phyloP scores from a whole-genome alignment of 2,888 invertebrate genomes.

The Thumatha senex region DNA sequence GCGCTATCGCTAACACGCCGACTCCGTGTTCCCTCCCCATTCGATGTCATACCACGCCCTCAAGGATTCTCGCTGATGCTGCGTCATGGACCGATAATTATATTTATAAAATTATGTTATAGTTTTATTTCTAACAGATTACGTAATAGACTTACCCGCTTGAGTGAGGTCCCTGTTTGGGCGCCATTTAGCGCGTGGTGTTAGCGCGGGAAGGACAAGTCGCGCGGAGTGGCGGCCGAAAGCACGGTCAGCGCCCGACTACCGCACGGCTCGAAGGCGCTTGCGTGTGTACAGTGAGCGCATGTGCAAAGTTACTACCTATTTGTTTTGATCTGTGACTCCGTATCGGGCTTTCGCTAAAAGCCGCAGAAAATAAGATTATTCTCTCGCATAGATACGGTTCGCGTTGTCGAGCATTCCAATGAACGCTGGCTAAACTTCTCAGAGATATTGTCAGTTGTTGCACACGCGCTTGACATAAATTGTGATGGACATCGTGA shows the following conservation, averaged over 20 bases:
- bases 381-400: constrained; percentile 64
- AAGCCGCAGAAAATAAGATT: constrained; percentile 74
- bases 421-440: constrained; percentile 56
- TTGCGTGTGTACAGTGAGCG: constrained; percentile 61
- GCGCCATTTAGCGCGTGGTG: constrained; percentile 79
- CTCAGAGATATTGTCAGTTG: constrained; percentile 53
- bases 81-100: constrained; percentile 53
- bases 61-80: constrained; percentile 57
- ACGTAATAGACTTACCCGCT: constrained; percentile 70
- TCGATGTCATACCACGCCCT: constrained; percentile 73
- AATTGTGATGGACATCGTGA: constrained; percentile 45
- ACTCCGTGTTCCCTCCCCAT: constrained; percentile 57
- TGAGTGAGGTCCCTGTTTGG: constrained; percentile 68
- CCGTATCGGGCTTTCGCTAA: constrained; percentile 48
- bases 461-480: constrained; percentile 55
- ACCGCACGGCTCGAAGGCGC: constrained; percentile 57
- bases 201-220: constrained; percentile 42
- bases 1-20: constrained; percentile 66
- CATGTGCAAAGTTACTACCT: constrained; percentile 63
- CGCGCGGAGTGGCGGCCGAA: constrained; percentile 56
- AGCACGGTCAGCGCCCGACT: constrained; percentile 70
- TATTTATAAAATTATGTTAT: constrained; percentile 9
- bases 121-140: constrained; percentile 25
- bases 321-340: constrained; percentile 73
- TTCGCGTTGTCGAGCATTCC: constrained; percentile 60